Percentiles rank a stretch among this genome's conserved stretches.
These are phyloP conservation scores for Mythimna vitellina DNA, from an alignment of 2,888 invertebrate species.

Conservation along the genomic window DNA sequence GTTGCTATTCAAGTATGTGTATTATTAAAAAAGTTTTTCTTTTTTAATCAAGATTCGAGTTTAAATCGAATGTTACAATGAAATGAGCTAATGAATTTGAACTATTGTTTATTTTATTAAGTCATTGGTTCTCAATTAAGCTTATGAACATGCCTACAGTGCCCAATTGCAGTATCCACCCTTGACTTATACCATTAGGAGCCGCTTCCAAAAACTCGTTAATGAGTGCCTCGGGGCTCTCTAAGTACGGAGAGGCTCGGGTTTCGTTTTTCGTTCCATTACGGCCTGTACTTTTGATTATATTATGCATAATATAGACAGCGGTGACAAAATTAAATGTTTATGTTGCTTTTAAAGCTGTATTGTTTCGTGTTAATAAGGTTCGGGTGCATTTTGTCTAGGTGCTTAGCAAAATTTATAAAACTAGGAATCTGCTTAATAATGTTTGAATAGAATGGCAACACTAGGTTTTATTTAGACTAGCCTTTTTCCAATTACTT, in stretches of 20 bases:
- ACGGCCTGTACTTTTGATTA: conserved; percentile 45
- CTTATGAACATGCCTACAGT: no score
- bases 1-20: no score
- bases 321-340: conserved; percentile 41
- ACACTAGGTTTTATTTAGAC: no score
- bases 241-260: conserved; percentile 45
- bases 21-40: no score
- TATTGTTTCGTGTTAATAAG: conserved; percentile 25
- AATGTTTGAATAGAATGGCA: no score
- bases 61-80: no score
- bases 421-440: not conserved
- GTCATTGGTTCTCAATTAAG: no score
- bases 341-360: conserved; percentile 18
- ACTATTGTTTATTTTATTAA: no score
- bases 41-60: no score
- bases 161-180: conserved; percentile 10
- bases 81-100: no score
- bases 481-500: no score
- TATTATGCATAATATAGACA: conserved; percentile 41
- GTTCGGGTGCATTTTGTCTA: not conserved
- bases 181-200: conserved; percentile 59
- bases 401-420: not conserved
- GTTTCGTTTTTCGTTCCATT: conserved; percentile 55
- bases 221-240: conserved; percentile 55
- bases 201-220: conserved; percentile 54